Percentiles rank a stretch among this genome's conserved stretches.
phyloP scores from a whole-genome alignment of 1,140 invertebrate genomes.

The Littorina saxatilis region DNA sequence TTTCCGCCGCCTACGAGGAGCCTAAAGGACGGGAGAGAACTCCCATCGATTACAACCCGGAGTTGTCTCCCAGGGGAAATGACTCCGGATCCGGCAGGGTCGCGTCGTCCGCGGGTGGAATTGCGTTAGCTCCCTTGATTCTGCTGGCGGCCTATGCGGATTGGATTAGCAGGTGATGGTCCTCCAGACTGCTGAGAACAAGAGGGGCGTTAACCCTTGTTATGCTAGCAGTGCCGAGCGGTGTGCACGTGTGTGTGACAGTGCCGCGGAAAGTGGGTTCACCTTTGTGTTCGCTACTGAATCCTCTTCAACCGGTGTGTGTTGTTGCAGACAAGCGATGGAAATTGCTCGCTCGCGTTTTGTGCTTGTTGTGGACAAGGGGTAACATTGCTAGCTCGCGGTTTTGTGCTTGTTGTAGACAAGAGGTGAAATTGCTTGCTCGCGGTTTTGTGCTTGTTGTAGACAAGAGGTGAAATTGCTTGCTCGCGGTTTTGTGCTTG shows the following conservation, averaged over 20 bases:
- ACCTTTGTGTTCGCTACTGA: background rate
- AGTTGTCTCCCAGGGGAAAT: conserved; percentile 29
- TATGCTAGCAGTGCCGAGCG: background rate
- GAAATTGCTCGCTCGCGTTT: too few species aligned
- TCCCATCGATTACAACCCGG: background rate
- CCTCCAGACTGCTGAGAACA: background rate
- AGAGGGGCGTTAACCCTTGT: background rate
- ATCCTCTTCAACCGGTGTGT: background rate
- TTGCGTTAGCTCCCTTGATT: background rate
- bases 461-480: too few species aligned
- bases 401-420: too few species aligned
- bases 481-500: too few species aligned
- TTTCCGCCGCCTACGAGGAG: conserved; percentile 26
- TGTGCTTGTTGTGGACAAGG: too few species aligned
- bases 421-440: too few species aligned
- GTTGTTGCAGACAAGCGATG: too few species aligned
- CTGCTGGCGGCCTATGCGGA: background rate
- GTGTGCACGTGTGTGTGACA: background rate
- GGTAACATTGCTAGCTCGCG: too few species aligned
- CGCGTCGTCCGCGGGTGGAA: background rate
- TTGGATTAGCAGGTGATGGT: conserved; percentile 27
- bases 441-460: too few species aligned
- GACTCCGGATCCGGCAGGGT: background rate
- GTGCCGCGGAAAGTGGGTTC: background rate
- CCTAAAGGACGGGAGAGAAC: background rate